Conservation (phyloP, 2,888 invertebrate species). For the Volucella inanis region DNA sequence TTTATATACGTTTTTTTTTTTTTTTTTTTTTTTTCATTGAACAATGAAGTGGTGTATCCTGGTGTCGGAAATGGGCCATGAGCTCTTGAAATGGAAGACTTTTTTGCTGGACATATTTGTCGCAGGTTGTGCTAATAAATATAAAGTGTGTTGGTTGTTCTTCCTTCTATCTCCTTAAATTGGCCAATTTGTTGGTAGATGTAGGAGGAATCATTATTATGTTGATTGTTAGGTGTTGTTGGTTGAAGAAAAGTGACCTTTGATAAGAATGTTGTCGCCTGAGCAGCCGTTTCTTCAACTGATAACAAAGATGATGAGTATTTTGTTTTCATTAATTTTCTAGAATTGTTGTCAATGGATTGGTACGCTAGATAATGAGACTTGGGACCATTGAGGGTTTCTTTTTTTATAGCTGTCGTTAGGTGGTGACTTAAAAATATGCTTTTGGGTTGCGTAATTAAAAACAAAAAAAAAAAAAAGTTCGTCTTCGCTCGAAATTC, state of each 20-base stretch:
- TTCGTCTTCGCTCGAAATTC: no score
- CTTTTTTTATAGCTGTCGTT: no score
- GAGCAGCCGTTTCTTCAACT: conserved; percentile 5
- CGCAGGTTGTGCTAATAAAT: conserved; percentile 36
- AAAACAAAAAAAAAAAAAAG: no score
- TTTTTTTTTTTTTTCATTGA: conserved; percentile 11
- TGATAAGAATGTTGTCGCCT: conserved; percentile 8
- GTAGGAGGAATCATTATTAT: conserved; percentile 32
- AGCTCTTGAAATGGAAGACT: conserved; percentile 48
- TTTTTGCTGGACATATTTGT: conserved; percentile 51
- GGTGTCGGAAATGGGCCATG: conserved; percentile 64
- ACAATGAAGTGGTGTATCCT: conserved; percentile 66
- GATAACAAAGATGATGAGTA: conserved; percentile 26
- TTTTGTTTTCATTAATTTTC: neutral
- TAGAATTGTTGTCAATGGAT: neutral
- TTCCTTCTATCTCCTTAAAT: conserved; percentile 25
- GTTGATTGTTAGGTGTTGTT: conserved; percentile 41
- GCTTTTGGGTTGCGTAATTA: no score
- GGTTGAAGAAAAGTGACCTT: neutral
- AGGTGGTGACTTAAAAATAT: no score
- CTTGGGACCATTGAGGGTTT: no score
- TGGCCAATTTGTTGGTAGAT: conserved; percentile 12
- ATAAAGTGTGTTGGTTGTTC: conserved; percentile 13
- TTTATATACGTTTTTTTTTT: neutral
- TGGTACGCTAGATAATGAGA: no score